These are phyloP conservation scores for Salticus scenicus DNA, from an alignment of 2,888 invertebrate genomes.

Conservation along the genomic window DNA sequence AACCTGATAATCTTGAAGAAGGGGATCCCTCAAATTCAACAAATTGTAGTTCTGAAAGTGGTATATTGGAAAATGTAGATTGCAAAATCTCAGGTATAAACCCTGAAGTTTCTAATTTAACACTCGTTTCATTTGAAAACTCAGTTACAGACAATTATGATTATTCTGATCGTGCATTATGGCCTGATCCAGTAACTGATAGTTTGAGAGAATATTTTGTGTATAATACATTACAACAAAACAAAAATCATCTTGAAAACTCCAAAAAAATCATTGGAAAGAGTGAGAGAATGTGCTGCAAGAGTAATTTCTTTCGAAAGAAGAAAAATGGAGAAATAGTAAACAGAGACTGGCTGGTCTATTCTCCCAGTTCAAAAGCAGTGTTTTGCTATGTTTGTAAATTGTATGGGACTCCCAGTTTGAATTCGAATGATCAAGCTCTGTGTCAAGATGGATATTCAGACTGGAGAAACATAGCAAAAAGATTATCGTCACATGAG, in stretches of 20 bases:
- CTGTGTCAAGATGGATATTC: neutral
- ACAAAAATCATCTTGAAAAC: neutral
- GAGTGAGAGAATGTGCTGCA: neutral
- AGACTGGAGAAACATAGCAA: neutral
- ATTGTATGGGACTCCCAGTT: neutral
- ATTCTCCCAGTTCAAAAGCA: neutral
- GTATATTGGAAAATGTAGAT: no score
- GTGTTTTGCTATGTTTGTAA: neutral
- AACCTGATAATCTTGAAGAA: no score
- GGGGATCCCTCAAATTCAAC: no score
- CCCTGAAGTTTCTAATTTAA: no score
- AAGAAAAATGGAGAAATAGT: conserved; percentile 11
- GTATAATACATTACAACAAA: neutral
- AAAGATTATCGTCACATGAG: neutral
- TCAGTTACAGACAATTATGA: neutral
- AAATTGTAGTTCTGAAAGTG: no score
- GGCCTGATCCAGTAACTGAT: neutral
- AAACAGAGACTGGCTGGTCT: conserved; percentile 6
- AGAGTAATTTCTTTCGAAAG: neutral
- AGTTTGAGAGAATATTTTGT: neutral
- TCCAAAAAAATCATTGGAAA: neutral
- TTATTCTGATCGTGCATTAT: neutral
- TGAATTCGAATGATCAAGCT: neutral
- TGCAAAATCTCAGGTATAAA: neutral
- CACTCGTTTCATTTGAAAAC: no score